Base-by-base conservation (phyloP, 53 echinoderm and acorn worm species). In the Astropecten irregularis region DNA sequence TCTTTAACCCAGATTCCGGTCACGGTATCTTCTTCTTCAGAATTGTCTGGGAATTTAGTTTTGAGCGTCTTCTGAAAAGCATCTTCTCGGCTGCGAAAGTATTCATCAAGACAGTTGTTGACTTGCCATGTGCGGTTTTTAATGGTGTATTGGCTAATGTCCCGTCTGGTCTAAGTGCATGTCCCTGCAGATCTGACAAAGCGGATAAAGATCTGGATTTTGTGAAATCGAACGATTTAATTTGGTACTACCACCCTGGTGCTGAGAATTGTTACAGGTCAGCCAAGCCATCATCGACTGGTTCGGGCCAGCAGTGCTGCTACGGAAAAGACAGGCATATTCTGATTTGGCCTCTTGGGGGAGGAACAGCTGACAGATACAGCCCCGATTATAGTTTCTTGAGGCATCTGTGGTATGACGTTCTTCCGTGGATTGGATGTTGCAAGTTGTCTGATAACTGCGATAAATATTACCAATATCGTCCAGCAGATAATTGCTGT, bases 281-380 rank as follows among this genome's bases (percentile, higher is more conserved):
- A 27, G 20, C 36, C 5, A 52, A 33, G 25, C 15, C 81, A 37
- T 61, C 35, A 14, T n/a, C 63, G 9, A 42, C 68, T 9, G 82
- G 65, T 25, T 31, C 82, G n/a, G 90, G 87, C 20, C 87, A 87
- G 53, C 90, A 90, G 71, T 87, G 90, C 40, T 90, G 90, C 47
- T 90, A 90, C 38, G 56, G 49, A 4, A 2, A 33, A 3, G 87
- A 90, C 69, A 82, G 82, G 0, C 64, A 82, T 38, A 86, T 90
- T 19, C 44, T 90, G 1, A 31, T 86, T 8, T 86, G 81, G 39
- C 76, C 86, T 51, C 86, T 87, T 9, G 73, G 83, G 2, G 86
- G 90, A 9, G 90, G 90, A 31, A 87, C 90, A 0, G 74, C 72
- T 38, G 82, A 87, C 48, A 49, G 57, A 38, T 90, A 76, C 66